Conservation (phyloP, 2,797 vertebrate genomes). For the Clarias laeviceps region DNA sequence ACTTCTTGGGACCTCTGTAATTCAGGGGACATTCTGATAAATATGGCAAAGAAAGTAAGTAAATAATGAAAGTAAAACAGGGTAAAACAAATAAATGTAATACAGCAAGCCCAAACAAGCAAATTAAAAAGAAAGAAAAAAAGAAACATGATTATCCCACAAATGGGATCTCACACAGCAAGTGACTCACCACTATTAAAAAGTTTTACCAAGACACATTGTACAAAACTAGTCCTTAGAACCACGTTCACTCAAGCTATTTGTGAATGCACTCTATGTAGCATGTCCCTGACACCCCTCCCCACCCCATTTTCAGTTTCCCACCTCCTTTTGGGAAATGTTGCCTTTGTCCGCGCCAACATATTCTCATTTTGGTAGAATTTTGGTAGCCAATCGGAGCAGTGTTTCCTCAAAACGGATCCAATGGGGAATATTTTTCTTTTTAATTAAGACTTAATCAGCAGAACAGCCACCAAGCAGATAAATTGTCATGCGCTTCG, state of each 20-base stretch:
- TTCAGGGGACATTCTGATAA: constrained; percentile 46
- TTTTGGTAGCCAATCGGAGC: constrained; percentile 83
- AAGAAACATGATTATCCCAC: constrained; percentile 75
- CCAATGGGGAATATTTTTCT: constrained; percentile 80
- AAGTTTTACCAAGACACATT: constrained; percentile 85
- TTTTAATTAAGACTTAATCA: constrained; percentile 95
- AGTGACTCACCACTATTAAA: constrained; percentile 84
- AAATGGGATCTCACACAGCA: constrained; percentile 74
- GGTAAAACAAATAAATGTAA: constrained; percentile 65
- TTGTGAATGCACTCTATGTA: constrained; percentile 81
- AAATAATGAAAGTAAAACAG: constrained; percentile 67
- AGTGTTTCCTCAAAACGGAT: constrained; percentile 84
- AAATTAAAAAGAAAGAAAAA: constrained; percentile 77
- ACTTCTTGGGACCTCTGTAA: constrained; percentile 46
- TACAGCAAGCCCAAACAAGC: constrained; percentile 75
- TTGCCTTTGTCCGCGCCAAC: constrained; percentile 67
- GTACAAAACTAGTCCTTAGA: constrained; percentile 88
- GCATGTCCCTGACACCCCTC: constrained; percentile 54
- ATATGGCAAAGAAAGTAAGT: constrained; percentile 54
- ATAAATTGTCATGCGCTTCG: constrained; percentile 99
- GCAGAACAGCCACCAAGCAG: constrained; percentile 99
- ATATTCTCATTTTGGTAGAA: constrained; percentile 70
- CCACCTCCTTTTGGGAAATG: constrained; percentile 59
- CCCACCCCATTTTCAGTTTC: constrained; percentile 14
- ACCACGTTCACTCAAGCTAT: constrained; percentile 82